Conservation (phyloP, 2,797 vertebrate species). For the Gymnothorax reevesii region DNA sequence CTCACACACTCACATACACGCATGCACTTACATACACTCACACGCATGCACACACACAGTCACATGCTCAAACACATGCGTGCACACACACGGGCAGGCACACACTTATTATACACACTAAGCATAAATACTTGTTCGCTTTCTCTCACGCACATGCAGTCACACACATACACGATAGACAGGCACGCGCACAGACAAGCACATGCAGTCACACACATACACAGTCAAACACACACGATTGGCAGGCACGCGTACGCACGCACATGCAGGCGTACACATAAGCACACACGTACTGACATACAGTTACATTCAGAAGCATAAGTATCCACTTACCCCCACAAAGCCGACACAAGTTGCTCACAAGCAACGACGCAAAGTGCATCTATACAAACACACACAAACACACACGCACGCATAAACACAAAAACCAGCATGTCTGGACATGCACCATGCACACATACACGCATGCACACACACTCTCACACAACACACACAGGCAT, state of each 20-base stretch:
- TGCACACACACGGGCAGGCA: neutral
- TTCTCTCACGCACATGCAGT: neutral
- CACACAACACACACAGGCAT: neutral
- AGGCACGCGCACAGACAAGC: neutral
- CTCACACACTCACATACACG: slow-evolving; percentile 14
- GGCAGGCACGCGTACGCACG: neutral
- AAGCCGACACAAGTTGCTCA: neutral
- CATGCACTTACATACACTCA: slow-evolving; percentile 22
- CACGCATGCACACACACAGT: neutral
- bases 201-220: neutral
- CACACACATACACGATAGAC: neutral
- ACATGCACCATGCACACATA: slow-evolving; percentile 24
- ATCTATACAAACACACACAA: neutral
- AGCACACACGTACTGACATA: neutral
- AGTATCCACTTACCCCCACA: neutral
- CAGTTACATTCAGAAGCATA: neutral
- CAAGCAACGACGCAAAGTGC: no score
- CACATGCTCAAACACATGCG: neutral
- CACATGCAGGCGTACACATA: neutral
- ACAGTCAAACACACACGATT: neutral
- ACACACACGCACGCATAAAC: slow-evolving; percentile 15
- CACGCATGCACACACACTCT: neutral
- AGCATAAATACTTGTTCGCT: neutral
- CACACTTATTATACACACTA: neutral
- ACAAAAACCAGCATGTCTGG: no score